Percentiles rank a stretch among this genome's conserved stretches.
Conservation (phyloP, 1,140 invertebrate genomes). For the Lasioglossum baleicum region DNA sequence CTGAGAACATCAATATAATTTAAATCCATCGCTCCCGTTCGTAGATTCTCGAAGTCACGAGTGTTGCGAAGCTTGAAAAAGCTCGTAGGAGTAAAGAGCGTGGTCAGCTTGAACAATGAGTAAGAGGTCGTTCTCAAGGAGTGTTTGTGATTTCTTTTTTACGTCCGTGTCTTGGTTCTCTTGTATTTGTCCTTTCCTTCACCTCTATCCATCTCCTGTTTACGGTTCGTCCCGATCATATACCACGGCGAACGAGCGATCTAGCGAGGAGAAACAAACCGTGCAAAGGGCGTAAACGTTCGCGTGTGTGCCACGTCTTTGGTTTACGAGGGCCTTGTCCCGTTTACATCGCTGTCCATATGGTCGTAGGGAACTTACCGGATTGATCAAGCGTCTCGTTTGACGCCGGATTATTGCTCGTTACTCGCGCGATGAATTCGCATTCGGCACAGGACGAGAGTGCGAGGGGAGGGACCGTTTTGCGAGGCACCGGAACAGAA, state of each 20-base stretch:
- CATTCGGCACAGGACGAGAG: too few species aligned
- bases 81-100: background rate
- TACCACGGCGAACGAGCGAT: conserved; percentile 2
- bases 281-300: conserved; percentile 29
- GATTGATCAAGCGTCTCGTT: background rate
- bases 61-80: background rate
- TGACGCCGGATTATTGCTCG: too few species aligned
- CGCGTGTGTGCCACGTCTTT: conserved; percentile 8
- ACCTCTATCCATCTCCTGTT: background rate
- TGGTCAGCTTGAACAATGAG: background rate
- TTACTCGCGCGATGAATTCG: too few species aligned
- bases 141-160: conserved; percentile 8
- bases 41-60: too few species aligned
- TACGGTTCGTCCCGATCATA: conserved; percentile 17
- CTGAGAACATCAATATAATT: too few species aligned
- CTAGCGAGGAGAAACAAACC: conserved; percentile 27
- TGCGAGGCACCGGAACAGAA: too few species aligned
- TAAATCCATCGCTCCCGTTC: too few species aligned
- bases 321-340: conserved; percentile 45
- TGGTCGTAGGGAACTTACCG: background rate
- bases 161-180: background rate
- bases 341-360: conserved; percentile 11
- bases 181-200: too few species aligned
- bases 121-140: background rate
- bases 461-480: too few species aligned